Percentiles rank a stretch among this genome's conserved stretches.
These are phyloP conservation scores for Timandra comae DNA, from an alignment of 2,888 invertebrate species.

Conservation along the genomic window DNA sequence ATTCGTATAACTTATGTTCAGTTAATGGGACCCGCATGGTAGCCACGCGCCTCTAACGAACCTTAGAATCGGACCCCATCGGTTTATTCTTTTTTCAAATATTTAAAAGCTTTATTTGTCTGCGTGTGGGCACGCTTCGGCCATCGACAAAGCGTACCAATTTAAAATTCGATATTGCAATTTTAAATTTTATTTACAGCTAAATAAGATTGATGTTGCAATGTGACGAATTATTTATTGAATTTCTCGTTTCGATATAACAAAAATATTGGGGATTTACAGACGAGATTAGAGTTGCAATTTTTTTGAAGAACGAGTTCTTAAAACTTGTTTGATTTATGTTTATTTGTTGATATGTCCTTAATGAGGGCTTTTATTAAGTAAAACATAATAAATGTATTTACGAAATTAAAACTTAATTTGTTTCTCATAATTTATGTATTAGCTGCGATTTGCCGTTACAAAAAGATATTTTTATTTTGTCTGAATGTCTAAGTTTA, in stretches of 20 bases:
- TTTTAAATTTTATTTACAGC: conserved; percentile 5
- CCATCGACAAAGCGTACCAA: conserved; percentile 10
- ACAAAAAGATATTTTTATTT: too few relatives aligned
- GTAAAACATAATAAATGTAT: too few relatives aligned
- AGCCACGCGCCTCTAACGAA: conserved; percentile 42
- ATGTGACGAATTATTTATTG: not conserved
- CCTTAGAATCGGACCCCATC: conserved; percentile 33
- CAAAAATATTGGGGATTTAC: conserved; percentile 7
- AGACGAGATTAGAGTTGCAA: conserved; percentile 12
- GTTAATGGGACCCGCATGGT: conserved; percentile 42
- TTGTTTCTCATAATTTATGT: too few relatives aligned
- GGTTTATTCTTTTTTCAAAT: conserved; percentile 26
- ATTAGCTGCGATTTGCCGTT: too few relatives aligned
- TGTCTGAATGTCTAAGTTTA: too few relatives aligned
- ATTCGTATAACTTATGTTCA: conserved; percentile 22
- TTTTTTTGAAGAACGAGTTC: conserved; percentile 2
- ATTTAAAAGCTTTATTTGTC: conserved; percentile 28
- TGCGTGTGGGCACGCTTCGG: conserved; percentile 38
- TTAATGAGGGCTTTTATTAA: too few relatives aligned
- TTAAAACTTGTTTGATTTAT: conserved; percentile 5
- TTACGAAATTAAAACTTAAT: too few relatives aligned
- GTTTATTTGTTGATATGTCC: not conserved
- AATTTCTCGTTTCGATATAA: conserved; percentile 5
- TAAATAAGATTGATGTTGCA: conserved; percentile 7
- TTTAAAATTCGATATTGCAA: conserved; percentile 5